phyloP scores from a whole-genome alignment of 2,888 invertebrate species.

The Cephalotes varians region DNA sequence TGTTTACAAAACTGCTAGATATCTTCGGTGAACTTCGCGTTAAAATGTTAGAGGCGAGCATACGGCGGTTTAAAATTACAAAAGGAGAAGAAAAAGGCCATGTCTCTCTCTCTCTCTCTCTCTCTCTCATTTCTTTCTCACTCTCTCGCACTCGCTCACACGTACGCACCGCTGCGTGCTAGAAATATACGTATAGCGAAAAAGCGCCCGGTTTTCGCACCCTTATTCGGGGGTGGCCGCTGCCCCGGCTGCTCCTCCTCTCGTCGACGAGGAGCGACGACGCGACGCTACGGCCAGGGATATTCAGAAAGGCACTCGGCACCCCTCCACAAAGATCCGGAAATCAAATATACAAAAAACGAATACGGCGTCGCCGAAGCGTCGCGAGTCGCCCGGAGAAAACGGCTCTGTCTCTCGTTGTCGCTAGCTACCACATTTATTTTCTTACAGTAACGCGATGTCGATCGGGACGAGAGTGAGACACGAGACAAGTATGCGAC shows the following conservation, averaged over 20 bases:
- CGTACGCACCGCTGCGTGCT: neutral
- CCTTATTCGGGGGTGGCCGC: slow-evolving; percentile 12
- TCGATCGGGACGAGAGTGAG: neutral
- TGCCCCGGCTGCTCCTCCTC: neutral
- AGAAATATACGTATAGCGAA: slow-evolving; percentile 22
- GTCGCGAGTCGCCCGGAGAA: slow-evolving; percentile 19
- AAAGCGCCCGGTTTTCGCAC: slow-evolving; percentile 28
- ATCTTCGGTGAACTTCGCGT: slow-evolving; percentile 28
- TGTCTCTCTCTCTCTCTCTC: slow-evolving; percentile 47
- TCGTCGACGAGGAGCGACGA: slow-evolving; percentile 39
- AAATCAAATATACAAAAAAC: slow-evolving; percentile 76
- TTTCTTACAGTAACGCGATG: neutral
- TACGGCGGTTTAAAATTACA: slow-evolving; percentile 44
- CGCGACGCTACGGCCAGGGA: slow-evolving; percentile 68
- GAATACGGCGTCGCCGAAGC: slow-evolving; percentile 62
- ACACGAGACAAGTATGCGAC: neutral
- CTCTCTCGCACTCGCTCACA: neutral
- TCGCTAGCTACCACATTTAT: neutral
- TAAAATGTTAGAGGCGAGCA: slow-evolving; percentile 35
- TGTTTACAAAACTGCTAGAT: slow-evolving; percentile 29
- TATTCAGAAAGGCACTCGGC: slow-evolving; percentile 79
- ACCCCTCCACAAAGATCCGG: slow-evolving; percentile 73
- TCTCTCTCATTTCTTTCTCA: neutral
- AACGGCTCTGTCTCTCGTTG: neutral
- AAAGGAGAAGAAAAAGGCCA: slow-evolving; percentile 59